A percentile compares a stretch with the other conserved stretches of the same genome.
Evolutionary conservation across 1,140 invertebrate species (phyloP).

Genomic region (Tetraneura akinire): DNA sequence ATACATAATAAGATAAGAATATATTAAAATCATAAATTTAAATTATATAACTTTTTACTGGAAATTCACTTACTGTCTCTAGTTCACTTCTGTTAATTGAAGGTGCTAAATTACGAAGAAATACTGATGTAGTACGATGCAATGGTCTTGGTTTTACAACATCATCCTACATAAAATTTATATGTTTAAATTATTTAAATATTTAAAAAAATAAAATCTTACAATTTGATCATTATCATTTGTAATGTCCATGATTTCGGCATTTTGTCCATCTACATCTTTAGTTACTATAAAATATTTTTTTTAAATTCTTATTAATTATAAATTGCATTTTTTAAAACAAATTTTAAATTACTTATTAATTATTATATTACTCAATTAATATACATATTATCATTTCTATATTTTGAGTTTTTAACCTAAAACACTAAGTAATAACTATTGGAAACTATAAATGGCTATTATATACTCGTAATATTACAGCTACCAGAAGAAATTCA

Average conservation of each 20-base stretch:
- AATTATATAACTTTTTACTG: too few relatives aligned
- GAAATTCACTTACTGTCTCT: slow-evolving; percentile 74
- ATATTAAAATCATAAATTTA: not conserved
- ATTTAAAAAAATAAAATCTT: not conserved
- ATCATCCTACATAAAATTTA: slow-evolving; percentile 52
- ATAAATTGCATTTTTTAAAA: too few relatives aligned
- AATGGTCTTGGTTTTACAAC: slow-evolving; percentile 68
- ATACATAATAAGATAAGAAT: not conserved
- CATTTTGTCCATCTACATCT: slow-evolving; percentile 20
- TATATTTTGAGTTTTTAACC: too few relatives aligned
- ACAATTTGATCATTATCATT: slow-evolving; percentile 44
- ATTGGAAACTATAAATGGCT: too few relatives aligned
- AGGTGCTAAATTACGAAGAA: slow-evolving; percentile 91
- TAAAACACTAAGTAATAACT: too few relatives aligned
- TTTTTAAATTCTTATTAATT: too few relatives aligned
- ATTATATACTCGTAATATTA: too few relatives aligned
- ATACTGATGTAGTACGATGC: slow-evolving; percentile 96
- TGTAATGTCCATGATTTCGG: slow-evolving; percentile 45
- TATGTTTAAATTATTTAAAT: not conserved
- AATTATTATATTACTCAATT: too few relatives aligned
- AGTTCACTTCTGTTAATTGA: slow-evolving; percentile 96
- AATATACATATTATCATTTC: too few relatives aligned
- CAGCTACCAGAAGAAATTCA: too few relatives aligned
- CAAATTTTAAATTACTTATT: slow-evolving; percentile 2
- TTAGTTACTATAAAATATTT: slow-evolving; percentile 12